Evolutionary conservation across 53 echinoderm and acorn worm species (phyloP).

Genomic region (Patiria pectinifera): DNA sequence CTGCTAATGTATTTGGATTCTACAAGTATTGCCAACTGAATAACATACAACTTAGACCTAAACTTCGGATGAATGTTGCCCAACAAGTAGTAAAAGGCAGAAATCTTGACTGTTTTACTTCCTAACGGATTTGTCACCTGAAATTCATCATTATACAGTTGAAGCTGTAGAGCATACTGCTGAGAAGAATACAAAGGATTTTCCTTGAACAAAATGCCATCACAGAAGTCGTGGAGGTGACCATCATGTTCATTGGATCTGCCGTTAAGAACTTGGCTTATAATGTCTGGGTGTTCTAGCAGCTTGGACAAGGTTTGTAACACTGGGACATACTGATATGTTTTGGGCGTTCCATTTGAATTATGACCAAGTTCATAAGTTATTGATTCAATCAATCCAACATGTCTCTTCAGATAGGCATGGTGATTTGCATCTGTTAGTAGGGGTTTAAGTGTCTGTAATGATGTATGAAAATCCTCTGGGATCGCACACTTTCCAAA

Average conservation of each 20-base stretch:
- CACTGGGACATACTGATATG: slow-evolving; percentile 36
- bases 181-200: slow-evolving; percentile 27
- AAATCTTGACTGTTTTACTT: slow-evolving; percentile 29
- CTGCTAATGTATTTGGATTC: slow-evolving; percentile 38
- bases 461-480: neutral
- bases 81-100: slow-evolving; percentile 19
- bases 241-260: slow-evolving; percentile 1
- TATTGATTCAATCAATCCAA: slow-evolving; percentile 22
- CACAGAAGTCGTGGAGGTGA: slow-evolving; percentile 11
- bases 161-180: neutral
- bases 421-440: slow-evolving; percentile 27
- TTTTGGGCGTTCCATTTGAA: slow-evolving; percentile 16
- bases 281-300: slow-evolving; percentile 31
- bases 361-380: slow-evolving; percentile 18
- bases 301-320: slow-evolving; percentile 21
- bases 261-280: slow-evolving; percentile 5
- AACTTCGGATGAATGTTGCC: slow-evolving; percentile 11
- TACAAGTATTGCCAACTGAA: slow-evolving; percentile 35
- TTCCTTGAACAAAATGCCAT: slow-evolving; percentile 29
- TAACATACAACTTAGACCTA: slow-evolving; percentile 34
- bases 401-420: slow-evolving; percentile 11
- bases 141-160: slow-evolving; percentile 36
- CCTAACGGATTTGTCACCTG: slow-evolving; percentile 36
- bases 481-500: neutral
- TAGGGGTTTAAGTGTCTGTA: slow-evolving; percentile 13